Conservation (phyloP, 1,140 invertebrate genomes). For the Phocides pigmalion region DNA sequence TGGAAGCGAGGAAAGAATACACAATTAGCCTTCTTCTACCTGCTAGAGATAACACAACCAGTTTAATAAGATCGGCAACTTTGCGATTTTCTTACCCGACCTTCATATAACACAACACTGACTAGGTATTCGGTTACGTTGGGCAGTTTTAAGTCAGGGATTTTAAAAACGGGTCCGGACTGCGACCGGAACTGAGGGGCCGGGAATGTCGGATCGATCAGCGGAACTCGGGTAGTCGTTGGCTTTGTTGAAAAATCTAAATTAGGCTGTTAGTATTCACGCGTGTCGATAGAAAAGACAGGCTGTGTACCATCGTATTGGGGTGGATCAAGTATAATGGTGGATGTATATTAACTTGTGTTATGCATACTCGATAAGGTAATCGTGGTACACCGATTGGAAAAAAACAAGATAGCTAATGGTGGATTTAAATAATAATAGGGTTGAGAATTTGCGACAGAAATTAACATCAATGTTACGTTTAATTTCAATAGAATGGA, state of each 20-base stretch:
- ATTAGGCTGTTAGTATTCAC: conserved; percentile 77
- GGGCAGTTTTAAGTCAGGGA: conserved; percentile 63
- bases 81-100: conserved; percentile 35
- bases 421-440: background rate
- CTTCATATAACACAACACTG: conserved; percentile 7
- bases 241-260: conserved; percentile 77
- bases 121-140: conserved; percentile 45
- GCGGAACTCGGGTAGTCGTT: conserved; percentile 63
- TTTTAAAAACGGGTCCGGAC: conserved; percentile 69
- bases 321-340: conserved; percentile 45
- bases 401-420: background rate
- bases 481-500: no score
- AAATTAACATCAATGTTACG: no score
- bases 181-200: conserved; percentile 74
- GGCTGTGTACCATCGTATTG: conserved; percentile 40
- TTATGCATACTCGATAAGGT: conserved; percentile 4
- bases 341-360: conserved; percentile 23
- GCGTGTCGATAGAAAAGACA: conserved; percentile 50
- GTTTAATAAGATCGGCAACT: conserved; percentile 52
- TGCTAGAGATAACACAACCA: conserved; percentile 72
- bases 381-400: background rate
- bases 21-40: conserved; percentile 80
- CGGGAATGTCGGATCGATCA: conserved; percentile 59
- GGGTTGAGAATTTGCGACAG: no score
- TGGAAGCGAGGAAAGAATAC: conserved; percentile 81